phyloP scores from a whole-genome alignment of 2,888 invertebrate species.

The Suillia variegata region DNA sequence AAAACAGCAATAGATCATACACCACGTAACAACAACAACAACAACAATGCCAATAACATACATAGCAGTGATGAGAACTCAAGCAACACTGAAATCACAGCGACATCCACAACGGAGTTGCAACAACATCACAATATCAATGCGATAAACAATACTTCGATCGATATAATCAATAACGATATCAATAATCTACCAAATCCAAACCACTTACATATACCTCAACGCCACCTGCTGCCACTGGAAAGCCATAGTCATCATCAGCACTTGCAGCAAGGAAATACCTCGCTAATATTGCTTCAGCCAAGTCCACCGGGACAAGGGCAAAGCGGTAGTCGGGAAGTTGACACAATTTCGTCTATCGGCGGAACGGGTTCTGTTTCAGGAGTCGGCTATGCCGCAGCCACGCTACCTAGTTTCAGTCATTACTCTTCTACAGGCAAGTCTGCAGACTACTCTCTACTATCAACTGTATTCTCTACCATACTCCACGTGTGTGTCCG shows the following conservation, averaged over 20 bases:
- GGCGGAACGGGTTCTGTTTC: too few relatives aligned
- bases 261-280: constrained; percentile 22
- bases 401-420: constrained; percentile 74
- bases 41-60: constrained; percentile 18
- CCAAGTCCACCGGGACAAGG: too few relatives aligned
- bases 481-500: too few relatives aligned
- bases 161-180: constrained; percentile 28
- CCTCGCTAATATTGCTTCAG: constrained; percentile 64
- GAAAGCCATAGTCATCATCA: too few relatives aligned
- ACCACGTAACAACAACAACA: too few relatives aligned
- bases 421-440: constrained; percentile 72
- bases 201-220: too few relatives aligned
- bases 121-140: not conserved
- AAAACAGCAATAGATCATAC: too few relatives aligned
- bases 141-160: not conserved
- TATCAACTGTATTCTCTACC: too few relatives aligned
- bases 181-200: too few relatives aligned
- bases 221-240: too few relatives aligned
- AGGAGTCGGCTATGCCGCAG: constrained; percentile 66
- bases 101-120: constrained; percentile 18
- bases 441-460: constrained; percentile 41
- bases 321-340: too few relatives aligned
- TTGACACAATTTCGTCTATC: too few relatives aligned
- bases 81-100: constrained; percentile 11
- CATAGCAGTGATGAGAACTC: constrained; percentile 7